Evolutionary conservation across 2,888 invertebrate genomes (phyloP), one percentile per base, ranked within the genome.

Genomic region (Escarpia spicata): DNA sequence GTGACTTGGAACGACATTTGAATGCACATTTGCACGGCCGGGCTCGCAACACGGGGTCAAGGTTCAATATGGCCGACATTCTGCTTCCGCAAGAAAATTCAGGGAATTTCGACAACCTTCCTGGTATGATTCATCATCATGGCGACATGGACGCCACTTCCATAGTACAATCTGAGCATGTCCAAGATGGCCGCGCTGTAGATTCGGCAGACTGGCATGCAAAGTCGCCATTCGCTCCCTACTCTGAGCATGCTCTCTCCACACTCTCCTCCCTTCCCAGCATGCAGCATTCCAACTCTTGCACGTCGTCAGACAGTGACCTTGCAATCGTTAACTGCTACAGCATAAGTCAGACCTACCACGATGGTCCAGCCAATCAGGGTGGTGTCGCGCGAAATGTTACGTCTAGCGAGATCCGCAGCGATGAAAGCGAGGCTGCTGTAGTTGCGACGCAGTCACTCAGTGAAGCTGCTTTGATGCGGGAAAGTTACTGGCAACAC

Each of bases 211-310:
- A 75, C 6, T 75, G 75, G 75, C 26, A 6, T 75, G 75, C 75
- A 26, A 75, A 75, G n/a, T 75, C 75, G 75, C 75, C 75, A 6
- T 26, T 60, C 19, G 15, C 60, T 26, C 60, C 75, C 19, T n/a
- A 75, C 75, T 75, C 75, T 75, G 75, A 75, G 75, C 75, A 75
- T 75, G 75, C 75, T 26, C 75, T 75, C 19, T 75, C 75, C 19
- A 75, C 75, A 19, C 75, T 19, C 19, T 26, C 26, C 75, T 75
- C 75, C 75, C 75, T 75, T 75, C 75, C 75, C 75, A 75, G 75
- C 75, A 26, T 75, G 75, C 75, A 75, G n/a, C 75, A 75, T 75
- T 75, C 75, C 75, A 75, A 75, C 75, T 75, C 75, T 75, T 75
- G 75, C 75, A 75, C 26, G 75, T 75, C 75, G n/a, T 75, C 75